Evolutionary conservation across 2,888 invertebrate genomes (phyloP).

Genomic region (Luperina nickerlii): DNA sequence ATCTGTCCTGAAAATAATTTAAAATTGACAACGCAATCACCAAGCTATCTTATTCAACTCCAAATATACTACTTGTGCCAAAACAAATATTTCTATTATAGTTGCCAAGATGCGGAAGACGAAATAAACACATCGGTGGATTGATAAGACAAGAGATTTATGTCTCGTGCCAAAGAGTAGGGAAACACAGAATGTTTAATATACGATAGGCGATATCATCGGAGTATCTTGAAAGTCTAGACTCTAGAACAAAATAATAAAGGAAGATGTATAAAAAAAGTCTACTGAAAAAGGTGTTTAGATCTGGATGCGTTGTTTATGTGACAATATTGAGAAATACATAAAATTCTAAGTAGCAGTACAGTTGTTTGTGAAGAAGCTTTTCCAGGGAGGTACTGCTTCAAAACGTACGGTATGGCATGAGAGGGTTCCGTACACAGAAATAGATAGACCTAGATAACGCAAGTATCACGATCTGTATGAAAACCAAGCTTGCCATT

Average conservation of each 20-base stretch:
- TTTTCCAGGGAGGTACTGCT: not conserved
- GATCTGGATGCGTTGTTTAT: not conserved
- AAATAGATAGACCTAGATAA: no score
- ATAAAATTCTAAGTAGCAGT: not conserved
- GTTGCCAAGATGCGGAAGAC: conserved; percentile 66
- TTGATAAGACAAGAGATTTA: conserved; percentile 71
- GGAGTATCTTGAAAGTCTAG: not conserved
- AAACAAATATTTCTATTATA: conserved; percentile 64
- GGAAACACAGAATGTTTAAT: conserved; percentile 23
- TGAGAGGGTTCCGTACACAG: not conserved
- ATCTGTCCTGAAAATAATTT: conserved; percentile 6
- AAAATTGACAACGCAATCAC: conserved; percentile 11
- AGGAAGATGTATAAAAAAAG: not conserved
- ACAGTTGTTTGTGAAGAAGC: not conserved
- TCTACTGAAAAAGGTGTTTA: not conserved
- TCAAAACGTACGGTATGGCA: not conserved
- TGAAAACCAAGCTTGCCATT: no score
- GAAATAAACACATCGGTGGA: conserved; percentile 67
- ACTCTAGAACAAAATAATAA: not conserved
- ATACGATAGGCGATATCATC: not conserved
- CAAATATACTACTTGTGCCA: conserved; percentile 29
- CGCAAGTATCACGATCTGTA: no score
- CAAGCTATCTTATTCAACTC: conserved; percentile 32
- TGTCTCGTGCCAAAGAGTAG: conserved; percentile 29
- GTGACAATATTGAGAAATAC: not conserved